Percentiles rank a stretch among this genome's conserved stretches.
phyloP scores from a whole-genome alignment of 2,113 vertebrate genomes.

The Nyctereutes procyonoides region DNA sequence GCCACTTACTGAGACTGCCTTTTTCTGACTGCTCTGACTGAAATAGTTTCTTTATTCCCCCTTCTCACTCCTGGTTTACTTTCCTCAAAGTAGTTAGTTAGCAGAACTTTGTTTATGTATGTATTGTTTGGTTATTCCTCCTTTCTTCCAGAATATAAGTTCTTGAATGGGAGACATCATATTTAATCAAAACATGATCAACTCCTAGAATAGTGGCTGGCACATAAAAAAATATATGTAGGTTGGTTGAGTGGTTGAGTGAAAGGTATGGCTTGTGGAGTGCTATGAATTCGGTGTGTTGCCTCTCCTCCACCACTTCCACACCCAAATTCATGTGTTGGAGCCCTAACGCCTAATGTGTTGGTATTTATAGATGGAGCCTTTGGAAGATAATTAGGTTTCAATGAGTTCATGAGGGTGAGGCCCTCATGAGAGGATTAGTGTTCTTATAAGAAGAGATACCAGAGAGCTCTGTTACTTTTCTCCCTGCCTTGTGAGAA shows the following conservation, averaged over 20 bases:
- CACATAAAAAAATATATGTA: neutral
- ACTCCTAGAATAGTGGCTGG: neutral
- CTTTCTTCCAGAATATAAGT: neutral
- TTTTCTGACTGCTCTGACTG: neutral
- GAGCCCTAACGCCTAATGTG: neutral
- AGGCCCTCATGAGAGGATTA: neutral
- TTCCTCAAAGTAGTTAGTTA: neutral
- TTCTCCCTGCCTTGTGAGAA: neutral
- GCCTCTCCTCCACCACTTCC: neutral
- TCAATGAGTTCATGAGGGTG: neutral
- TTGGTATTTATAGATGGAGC: neutral
- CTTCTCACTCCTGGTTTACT: neutral
- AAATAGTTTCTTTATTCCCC: neutral
- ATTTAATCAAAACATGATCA: neutral
- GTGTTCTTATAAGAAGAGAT: neutral
- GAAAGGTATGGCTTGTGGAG: neutral
- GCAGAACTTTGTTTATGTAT: neutral
- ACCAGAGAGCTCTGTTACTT: neutral
- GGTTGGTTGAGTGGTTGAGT: neutral
- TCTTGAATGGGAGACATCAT: neutral
- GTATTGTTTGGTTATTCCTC: neutral
- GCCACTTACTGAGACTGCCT: neutral
- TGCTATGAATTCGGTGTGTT: neutral
- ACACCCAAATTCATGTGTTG: neutral
- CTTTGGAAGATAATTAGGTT: neutral